Percentiles rank a stretch among this genome's conserved stretches.
Evolutionary conservation across 1,140 invertebrate genomes (phyloP).

Genomic region (Formica exsecta): DNA sequence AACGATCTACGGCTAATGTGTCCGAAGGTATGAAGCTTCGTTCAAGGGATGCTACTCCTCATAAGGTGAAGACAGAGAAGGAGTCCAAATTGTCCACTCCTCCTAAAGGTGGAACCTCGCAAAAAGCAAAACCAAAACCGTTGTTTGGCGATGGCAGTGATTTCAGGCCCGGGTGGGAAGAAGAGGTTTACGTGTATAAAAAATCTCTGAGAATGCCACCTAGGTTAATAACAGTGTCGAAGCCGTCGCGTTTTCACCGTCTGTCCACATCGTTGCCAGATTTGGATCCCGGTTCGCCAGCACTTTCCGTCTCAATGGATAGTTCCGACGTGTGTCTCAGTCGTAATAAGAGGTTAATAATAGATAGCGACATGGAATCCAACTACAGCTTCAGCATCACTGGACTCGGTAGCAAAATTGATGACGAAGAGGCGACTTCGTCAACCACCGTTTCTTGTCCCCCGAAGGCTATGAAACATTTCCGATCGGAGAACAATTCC

Average conservation of each 20-base stretch:
- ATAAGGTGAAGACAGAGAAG: conserved; percentile 84
- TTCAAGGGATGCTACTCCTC: conserved; percentile 78
- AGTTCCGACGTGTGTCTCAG: conserved; percentile 82
- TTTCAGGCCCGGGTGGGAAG: conserved; percentile 92
- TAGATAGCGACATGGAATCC: conserved; percentile 90
- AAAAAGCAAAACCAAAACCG: conserved; percentile 86
- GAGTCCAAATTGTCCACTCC: conserved; percentile 69
- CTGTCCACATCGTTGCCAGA: conserved; percentile 92
- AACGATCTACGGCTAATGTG: conserved; percentile 72
- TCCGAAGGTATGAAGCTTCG: conserved; percentile 81
- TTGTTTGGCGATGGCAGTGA: conserved; percentile 91
- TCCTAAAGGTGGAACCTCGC: conserved; percentile 47
- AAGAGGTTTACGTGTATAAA: conserved; percentile 93
- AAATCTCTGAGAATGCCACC: conserved; percentile 92
- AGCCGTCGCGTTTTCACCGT: conserved; percentile 87
- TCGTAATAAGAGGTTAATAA: conserved; percentile 83
- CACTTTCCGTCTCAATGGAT: conserved; percentile 88
- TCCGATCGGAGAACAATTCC: conserved; percentile 86
- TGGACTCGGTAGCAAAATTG: conserved; percentile 88
- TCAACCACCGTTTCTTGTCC: conserved; percentile 87
- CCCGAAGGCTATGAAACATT: conserved; percentile 81
- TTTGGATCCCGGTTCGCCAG: conserved; percentile 90
- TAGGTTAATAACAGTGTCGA: conserved; percentile 91
- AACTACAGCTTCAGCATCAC: conserved; percentile 88
- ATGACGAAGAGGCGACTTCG: conserved; percentile 89